A percentile compares a stretch with the other conserved stretches of the same genome.
phyloP scores from a whole-genome alignment of 2,888 invertebrate genomes.

The Drosophila melanocephala region DNA sequence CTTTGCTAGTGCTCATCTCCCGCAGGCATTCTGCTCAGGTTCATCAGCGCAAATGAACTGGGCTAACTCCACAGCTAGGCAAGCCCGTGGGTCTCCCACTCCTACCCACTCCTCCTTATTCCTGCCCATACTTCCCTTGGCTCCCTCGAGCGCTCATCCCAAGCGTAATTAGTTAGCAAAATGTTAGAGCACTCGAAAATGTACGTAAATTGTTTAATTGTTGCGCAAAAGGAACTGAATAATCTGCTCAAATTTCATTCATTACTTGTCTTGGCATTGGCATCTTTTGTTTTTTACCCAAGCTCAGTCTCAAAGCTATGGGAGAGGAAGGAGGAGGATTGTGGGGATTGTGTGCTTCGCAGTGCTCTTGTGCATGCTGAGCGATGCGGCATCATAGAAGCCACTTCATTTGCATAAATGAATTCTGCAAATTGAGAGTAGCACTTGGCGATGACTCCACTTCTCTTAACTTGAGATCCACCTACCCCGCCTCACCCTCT shows the following conservation, averaged over 20 bases:
- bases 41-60: conserved; percentile 65
- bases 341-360: conserved; percentile 6
- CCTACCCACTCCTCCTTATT: background rate
- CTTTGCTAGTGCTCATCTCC: conserved; percentile 31
- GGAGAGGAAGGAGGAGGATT: background rate
- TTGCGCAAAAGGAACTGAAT: conserved; percentile 75
- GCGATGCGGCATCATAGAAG: conserved; percentile 61
- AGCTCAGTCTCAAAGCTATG: background rate
- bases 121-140: background rate
- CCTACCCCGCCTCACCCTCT: background rate
- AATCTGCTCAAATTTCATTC: conserved; percentile 77
- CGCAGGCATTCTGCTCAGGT: conserved; percentile 49
- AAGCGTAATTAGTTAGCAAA: conserved; percentile 74
- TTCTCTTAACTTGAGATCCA: background rate
- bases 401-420: conserved; percentile 81
- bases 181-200: conserved; percentile 66
- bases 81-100: conserved; percentile 8
- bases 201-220: conserved; percentile 79
- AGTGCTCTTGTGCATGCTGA: conserved; percentile 30
- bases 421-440: conserved; percentile 78
- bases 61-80: conserved; percentile 7
- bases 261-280: conserved; percentile 59
- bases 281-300: conserved; percentile 24
- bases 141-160: conserved; percentile 29
- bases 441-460: conserved; percentile 54